Conservation (phyloP, 2,888 invertebrate genomes). For the Trachelus tabidus region DNA sequence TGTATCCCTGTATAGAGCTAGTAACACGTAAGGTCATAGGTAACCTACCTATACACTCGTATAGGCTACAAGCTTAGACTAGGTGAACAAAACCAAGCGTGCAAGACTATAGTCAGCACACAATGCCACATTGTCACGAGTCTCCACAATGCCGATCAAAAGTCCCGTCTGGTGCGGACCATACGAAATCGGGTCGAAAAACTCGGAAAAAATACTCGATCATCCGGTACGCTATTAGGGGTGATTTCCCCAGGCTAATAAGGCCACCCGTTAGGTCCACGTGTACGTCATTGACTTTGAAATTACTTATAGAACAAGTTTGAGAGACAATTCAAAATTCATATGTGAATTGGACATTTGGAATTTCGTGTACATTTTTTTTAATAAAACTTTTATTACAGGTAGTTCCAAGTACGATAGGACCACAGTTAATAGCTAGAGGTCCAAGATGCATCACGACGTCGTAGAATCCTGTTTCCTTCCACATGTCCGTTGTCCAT, state of each 20-base stretch:
- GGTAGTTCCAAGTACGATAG: not conserved
- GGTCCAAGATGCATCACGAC: not conserved
- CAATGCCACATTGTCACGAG: conserved; percentile 58
- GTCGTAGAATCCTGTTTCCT: not conserved
- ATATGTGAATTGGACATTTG: not conserved
- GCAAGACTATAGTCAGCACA: conserved; percentile 52
- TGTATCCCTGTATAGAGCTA: not conserved
- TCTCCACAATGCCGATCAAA: conserved; percentile 46
- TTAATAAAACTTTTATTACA: not conserved
- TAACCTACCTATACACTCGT: not conserved
- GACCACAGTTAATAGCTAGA: not conserved
- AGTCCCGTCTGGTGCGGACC: conserved; percentile 23
- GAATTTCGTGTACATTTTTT: not conserved
- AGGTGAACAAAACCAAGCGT: conserved; percentile 42
- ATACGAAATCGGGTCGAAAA: conserved; percentile 28
- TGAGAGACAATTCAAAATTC: not conserved
- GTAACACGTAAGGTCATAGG: not conserved
- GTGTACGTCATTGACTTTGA: not conserved
- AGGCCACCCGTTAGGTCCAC: conserved; percentile 16
- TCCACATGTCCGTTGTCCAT: not conserved
- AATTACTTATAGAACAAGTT: not conserved
- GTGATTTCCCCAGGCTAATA: conserved; percentile 11
- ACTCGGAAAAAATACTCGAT: conserved; percentile 34
- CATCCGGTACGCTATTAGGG: conserved; percentile 26
- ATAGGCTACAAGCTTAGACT: not conserved